A percentile compares a stretch with the other conserved stretches of the same genome.
Evolutionary conservation across 2,888 invertebrate species (phyloP).

Genomic region (Entomobrya multifasciata): DNA sequence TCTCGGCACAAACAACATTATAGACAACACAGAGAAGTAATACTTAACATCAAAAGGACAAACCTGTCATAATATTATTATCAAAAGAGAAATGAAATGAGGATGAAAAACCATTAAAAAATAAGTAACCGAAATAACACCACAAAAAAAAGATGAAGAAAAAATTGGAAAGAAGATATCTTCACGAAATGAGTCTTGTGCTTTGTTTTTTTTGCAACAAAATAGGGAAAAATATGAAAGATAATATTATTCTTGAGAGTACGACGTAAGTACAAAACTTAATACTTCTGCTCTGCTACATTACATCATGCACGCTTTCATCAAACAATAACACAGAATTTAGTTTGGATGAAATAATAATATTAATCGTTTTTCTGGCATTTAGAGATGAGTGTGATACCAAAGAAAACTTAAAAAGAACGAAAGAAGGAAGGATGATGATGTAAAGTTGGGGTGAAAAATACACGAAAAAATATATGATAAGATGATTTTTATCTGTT

Average conservation of each 20-base stretch:
- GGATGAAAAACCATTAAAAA: conserved; percentile 60
- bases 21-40: background rate
- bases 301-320: conserved; percentile 42
- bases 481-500: no score
- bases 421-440: conserved; percentile 1
- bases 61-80: conserved; percentile 54
- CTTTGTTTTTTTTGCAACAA: background rate
- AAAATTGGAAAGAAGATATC: conserved; percentile 65
- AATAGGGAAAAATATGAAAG: conserved; percentile 17
- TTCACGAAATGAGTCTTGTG: conserved; percentile 26
- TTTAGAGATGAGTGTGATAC: conserved; percentile 41
- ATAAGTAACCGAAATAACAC: conserved; percentile 56
- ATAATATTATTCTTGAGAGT: conserved; percentile 43
- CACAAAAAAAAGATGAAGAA: conserved; percentile 43
- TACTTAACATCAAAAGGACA: conserved; percentile 57
- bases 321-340: conserved; percentile 31
- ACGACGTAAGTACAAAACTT: background rate
- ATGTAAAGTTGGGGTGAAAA: background rate
- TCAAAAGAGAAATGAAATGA: conserved; percentile 44
- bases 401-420: conserved; percentile 36
- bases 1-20: background rate
- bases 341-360: conserved; percentile 6
- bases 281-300: no score
- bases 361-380: conserved; percentile 21
- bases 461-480: background rate